Conservation (phyloP, 2,888 invertebrate species). For the Mallateleia sp. region DNA sequence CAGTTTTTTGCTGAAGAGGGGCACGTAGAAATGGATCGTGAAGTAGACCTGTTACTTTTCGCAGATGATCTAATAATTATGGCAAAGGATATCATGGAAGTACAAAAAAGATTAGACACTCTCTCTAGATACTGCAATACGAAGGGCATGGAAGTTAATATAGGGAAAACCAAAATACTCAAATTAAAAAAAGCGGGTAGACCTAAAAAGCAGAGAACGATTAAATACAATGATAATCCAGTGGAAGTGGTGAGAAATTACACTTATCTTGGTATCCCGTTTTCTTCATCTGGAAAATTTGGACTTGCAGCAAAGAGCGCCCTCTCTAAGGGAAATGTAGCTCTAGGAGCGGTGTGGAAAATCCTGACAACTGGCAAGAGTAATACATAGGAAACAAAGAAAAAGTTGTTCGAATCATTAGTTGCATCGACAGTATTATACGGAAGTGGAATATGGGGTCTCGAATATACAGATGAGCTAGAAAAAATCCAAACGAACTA, state of each 20-base stretch:
- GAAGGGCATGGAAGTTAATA: constrained; percentile 11
- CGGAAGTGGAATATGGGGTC: background rate
- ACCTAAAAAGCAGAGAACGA: background rate
- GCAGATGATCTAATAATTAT: constrained; percentile 26
- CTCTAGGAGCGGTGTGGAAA: background rate
- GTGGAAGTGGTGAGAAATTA: background rate
- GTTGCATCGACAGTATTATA: background rate
- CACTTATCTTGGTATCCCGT: constrained; percentile 23
- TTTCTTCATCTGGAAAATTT: background rate
- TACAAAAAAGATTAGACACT: constrained; percentile 21
- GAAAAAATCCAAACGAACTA: constrained; percentile 3
- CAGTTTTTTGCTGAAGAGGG: background rate
- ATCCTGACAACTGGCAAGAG: background rate
- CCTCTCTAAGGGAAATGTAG: background rate
- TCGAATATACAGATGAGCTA: background rate
- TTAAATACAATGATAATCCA: background rate
- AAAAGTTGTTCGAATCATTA: background rate
- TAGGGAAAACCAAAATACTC: background rate
- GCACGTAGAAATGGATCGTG: background rate
- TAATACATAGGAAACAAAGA: background rate
- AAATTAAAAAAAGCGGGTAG: background rate
- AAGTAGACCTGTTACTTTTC: constrained; percentile 14
- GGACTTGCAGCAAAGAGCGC: background rate
- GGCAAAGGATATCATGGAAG: background rate
- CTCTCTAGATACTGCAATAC: background rate